phyloP scores from a whole-genome alignment of 2,797 vertebrate genomes.

The Sciurus vulgaris region DNA sequence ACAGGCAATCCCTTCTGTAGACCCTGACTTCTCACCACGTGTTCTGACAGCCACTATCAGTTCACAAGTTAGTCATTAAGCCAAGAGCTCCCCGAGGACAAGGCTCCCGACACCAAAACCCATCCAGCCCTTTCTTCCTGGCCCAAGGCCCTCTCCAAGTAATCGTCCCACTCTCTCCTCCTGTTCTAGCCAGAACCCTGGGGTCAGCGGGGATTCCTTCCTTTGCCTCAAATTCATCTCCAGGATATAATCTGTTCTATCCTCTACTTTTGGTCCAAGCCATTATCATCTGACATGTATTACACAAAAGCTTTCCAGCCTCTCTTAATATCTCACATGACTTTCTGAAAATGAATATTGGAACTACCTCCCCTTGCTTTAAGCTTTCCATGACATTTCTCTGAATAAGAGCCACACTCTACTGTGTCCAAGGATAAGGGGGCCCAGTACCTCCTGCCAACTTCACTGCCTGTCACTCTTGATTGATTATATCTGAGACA shows the following conservation, averaged over 20 bases:
- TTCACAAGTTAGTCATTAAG: neutral
- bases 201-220: neutral
- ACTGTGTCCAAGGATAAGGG: rapidly evolving
- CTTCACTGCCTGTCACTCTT: rapidly evolving
- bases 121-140: too few relatives aligned
- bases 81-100: neutral
- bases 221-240: neutral
- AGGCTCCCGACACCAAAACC: neutral
- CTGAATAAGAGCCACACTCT: neutral
- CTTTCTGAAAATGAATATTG: neutral
- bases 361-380: neutral
- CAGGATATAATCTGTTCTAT: neutral
- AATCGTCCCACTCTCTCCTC: neutral
- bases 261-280: neutral
- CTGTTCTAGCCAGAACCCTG: neutral
- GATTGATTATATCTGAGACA: neutral
- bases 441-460: neutral
- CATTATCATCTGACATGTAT: neutral
- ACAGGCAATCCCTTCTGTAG: neutral
- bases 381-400: neutral
- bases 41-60: neutral
- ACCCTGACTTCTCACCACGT: neutral
- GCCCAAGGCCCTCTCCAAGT: neutral
- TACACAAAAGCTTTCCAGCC: neutral
- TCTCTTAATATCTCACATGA: neutral